These are phyloP conservation scores for Mustela nigripes DNA, from an alignment of 2,113 vertebrate genomes.

Conservation along the genomic window DNA sequence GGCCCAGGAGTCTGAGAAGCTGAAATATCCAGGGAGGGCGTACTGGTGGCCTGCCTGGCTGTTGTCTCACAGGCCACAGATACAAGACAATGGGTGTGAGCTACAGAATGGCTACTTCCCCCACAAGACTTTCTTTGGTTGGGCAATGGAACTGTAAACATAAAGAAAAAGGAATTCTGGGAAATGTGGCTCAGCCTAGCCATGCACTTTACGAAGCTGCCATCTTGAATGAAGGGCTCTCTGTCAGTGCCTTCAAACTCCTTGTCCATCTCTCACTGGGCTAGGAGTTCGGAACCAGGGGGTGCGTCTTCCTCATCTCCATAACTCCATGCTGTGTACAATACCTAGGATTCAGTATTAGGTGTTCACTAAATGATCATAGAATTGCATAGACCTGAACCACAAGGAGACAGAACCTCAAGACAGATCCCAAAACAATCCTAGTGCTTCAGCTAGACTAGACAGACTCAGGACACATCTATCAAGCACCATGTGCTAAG, in stretches of 20 bases:
- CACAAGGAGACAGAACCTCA: neutral
- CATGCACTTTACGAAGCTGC: neutral
- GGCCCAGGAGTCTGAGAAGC: neutral
- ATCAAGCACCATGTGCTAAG: neutral
- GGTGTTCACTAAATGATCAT: neutral
- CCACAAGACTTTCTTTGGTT: neutral
- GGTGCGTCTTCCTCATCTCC: neutral
- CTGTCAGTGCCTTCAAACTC: neutral
- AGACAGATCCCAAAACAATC: neutral
- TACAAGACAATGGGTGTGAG: neutral
- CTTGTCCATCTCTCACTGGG: neutral
- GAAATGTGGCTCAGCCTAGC: neutral
- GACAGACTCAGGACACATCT: neutral
- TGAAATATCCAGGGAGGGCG: neutral
- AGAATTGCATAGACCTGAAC: neutral
- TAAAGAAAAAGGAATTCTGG: neutral
- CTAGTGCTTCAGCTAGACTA: neutral
- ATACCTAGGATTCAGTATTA: neutral
- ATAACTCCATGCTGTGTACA: rapidly evolving
- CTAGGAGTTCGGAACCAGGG: neutral
- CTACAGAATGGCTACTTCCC: neutral
- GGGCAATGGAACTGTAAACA: neutral
- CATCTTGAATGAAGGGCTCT: neutral
- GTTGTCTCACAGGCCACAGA: neutral
- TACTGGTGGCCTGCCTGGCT: too few species aligned